These are phyloP conservation scores for Hesperia comma DNA, from an alignment of 2,888 invertebrate species.

Conservation along the genomic window DNA sequence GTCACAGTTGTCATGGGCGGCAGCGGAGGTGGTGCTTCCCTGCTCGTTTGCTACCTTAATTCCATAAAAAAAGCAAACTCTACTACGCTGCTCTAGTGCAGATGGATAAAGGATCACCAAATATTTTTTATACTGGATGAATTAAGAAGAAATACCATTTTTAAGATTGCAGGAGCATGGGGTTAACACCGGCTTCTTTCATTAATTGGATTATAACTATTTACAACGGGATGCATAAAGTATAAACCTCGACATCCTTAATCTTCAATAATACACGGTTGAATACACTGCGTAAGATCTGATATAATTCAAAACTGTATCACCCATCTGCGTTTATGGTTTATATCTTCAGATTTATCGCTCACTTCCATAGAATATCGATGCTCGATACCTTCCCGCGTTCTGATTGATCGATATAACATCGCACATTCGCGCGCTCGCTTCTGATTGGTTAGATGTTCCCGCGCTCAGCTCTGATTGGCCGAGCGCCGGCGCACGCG, in stretches of 20 bases:
- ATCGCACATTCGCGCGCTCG: conserved; percentile 15
- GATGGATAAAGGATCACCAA: too few species aligned
- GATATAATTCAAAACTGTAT: conserved; percentile 33
- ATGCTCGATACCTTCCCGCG: conserved; percentile 15
- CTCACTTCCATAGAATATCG: conserved; percentile 22
- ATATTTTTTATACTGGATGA: too few species aligned
- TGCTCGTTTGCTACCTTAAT: too few species aligned
- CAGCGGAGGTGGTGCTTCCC: too few species aligned
- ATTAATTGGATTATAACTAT: too few species aligned
- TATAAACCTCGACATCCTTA: conserved; percentile 11
- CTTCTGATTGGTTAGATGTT: conserved; percentile 1
- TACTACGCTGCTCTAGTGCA: too few species aligned
- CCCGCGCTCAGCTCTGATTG: conserved; percentile 8
- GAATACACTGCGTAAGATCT: conserved; percentile 13
- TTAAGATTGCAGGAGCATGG: too few species aligned
- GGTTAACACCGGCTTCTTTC: too few species aligned
- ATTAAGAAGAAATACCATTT: too few species aligned
- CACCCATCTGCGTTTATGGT: conserved; percentile 18
- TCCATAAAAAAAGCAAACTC: too few species aligned
- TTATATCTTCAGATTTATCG: conserved; percentile 26
- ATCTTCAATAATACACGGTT: conserved; percentile 4
- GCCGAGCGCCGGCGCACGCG: conserved; percentile 13
- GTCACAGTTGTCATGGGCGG: too few species aligned
- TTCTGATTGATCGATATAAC: conserved; percentile 18
- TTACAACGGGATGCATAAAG: not conserved